A percentile compares a stretch with the other conserved stretches of the same genome.
These are phyloP conservation scores for Colletes collaris DNA, from an alignment of 2,888 invertebrate species.

Conservation along the genomic window DNA sequence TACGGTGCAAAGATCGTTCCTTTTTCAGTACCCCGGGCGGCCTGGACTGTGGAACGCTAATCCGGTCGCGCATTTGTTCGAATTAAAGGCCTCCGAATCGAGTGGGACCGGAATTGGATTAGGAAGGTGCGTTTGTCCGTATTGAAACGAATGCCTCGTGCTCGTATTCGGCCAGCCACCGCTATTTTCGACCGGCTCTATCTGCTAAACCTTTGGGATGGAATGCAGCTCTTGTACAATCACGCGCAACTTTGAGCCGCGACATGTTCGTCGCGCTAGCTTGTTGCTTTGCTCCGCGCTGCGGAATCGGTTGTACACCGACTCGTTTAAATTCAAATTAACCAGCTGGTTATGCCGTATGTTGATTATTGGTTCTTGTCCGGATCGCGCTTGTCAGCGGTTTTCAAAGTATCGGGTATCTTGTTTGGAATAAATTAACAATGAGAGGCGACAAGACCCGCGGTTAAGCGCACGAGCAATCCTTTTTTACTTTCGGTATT, in stretches of 20 bases:
- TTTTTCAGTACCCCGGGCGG: background rate
- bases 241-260: slow-evolving; percentile 34
- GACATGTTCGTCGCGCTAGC: slow-evolving; percentile 37
- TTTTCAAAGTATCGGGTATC: background rate
- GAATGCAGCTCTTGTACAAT: slow-evolving; percentile 26
- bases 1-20: slow-evolving; percentile 5
- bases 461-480: too few species aligned
- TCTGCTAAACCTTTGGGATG: slow-evolving; percentile 6
- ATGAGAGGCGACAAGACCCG: too few species aligned
- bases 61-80: background rate
- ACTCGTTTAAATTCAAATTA: slow-evolving; percentile 51
- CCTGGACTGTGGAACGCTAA: background rate
- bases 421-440: too few species aligned
- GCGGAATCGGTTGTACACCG: slow-evolving; percentile 26
- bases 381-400: slow-evolving; percentile 2
- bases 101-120: slow-evolving; percentile 20
- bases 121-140: slow-evolving; percentile 11
- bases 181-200: slow-evolving; percentile 25
- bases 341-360: slow-evolving; percentile 36
- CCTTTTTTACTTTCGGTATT: too few species aligned
- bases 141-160: background rate
- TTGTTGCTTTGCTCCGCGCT: slow-evolving; percentile 4
- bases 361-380: slow-evolving; percentile 39
- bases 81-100: slow-evolving; percentile 20
- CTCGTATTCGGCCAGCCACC: background rate